phyloP scores from a whole-genome alignment of 2,888 invertebrate genomes.

The Shargacucullia verbasci region DNA sequence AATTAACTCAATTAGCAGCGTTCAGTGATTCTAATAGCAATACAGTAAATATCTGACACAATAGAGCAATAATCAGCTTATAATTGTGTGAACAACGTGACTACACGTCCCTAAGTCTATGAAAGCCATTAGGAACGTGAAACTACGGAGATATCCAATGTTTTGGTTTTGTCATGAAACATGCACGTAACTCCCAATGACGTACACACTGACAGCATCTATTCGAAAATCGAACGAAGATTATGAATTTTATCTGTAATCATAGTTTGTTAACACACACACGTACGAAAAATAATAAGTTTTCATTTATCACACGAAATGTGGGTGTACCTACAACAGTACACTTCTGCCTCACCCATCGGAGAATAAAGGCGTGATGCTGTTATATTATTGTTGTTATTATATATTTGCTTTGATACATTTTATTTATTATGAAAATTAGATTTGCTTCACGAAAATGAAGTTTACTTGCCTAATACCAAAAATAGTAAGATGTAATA shows the following conservation, averaged over 20 bases:
- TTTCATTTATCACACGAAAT: too few species aligned
- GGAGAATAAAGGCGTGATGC: too few species aligned
- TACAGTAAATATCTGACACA: conserved; percentile 2
- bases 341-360: too few species aligned
- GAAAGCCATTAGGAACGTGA: not conserved
- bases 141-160: not conserved
- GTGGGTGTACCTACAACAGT: too few species aligned
- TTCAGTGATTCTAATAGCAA: not conserved
- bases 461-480: conserved; percentile 46
- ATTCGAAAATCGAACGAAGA: too few species aligned
- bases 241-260: not conserved
- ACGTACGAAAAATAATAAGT: too few species aligned
- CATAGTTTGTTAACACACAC: too few species aligned
- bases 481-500: conserved; percentile 59
- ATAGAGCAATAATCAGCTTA: conserved; percentile 4
- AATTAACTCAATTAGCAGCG: conserved; percentile 3
- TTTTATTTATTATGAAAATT: conserved; percentile 40
- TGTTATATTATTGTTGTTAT: too few species aligned
- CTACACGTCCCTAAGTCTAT: not conserved
- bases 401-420: not conserved
- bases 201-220: not conserved
- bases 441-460: conserved; percentile 48
- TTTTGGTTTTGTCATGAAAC: not conserved
- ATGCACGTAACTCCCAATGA: conserved; percentile 1
- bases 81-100: conserved; percentile 14